Evolutionary conservation across 2,797 vertebrate genomes (phyloP).

Genomic region (Acestrorhynchus altus): DNA sequence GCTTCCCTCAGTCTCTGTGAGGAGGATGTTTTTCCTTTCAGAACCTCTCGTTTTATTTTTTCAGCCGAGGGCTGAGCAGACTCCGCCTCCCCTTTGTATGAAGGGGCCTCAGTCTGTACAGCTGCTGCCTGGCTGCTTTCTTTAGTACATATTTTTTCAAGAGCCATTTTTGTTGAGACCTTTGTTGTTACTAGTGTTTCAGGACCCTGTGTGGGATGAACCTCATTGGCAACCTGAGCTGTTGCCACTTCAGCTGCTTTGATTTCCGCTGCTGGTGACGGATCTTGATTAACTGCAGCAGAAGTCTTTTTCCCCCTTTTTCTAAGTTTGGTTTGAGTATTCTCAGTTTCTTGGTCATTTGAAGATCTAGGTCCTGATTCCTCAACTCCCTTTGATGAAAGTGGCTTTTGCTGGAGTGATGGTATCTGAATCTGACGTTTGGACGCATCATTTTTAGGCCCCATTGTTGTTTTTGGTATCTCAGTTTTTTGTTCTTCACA

Average conservation of each 20-base stretch:
- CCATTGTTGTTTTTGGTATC: constrained; percentile 57
- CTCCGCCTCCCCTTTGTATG: constrained; percentile 80
- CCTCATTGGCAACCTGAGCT: constrained; percentile 48
- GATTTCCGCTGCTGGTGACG: constrained; percentile 56
- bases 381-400: constrained; percentile 44
- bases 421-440: constrained; percentile 57
- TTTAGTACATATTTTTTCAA: constrained; percentile 72
- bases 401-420: constrained; percentile 25
- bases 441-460: constrained; percentile 43
- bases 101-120: constrained; percentile 76
- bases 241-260: constrained; percentile 54
- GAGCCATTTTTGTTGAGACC: constrained; percentile 67
- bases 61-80: constrained; percentile 63
- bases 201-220: constrained; percentile 50
- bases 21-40: constrained; percentile 80
- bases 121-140: constrained; percentile 76
- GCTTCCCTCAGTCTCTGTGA: constrained; percentile 64
- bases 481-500: constrained; percentile 64
- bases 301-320: constrained; percentile 71
- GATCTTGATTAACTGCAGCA: constrained; percentile 51
- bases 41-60: constrained; percentile 82
- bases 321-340: constrained; percentile 64
- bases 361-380: constrained; percentile 53
- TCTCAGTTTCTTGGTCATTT: constrained; percentile 56
- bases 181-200: constrained; percentile 56